phyloP scores from a whole-genome alignment of 2,797 vertebrate species.

The Strix occidentalis region DNA sequence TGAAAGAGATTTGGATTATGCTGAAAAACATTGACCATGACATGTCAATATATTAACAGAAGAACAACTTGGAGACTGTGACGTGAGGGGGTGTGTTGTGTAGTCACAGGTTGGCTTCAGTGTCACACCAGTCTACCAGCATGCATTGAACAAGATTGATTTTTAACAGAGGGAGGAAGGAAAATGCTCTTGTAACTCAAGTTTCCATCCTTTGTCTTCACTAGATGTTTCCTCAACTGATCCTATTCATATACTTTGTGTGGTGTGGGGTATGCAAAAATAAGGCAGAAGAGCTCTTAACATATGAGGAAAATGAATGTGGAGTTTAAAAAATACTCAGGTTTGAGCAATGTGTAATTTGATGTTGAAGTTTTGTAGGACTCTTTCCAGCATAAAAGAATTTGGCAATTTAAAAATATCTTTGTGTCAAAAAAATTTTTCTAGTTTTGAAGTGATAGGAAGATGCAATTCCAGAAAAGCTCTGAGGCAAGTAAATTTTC shows the following conservation, averaged over 20 bases:
- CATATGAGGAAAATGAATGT: background rate
- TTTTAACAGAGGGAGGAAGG: background rate
- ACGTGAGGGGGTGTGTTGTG: background rate
- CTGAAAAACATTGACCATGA: background rate
- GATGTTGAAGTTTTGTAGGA: background rate
- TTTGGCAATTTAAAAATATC: background rate
- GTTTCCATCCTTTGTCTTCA: background rate
- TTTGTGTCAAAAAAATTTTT: background rate
- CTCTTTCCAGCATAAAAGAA: background rate
- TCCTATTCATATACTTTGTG: background rate
- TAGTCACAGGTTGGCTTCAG: background rate
- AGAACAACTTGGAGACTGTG: background rate
- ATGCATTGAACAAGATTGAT: rapidly evolving
- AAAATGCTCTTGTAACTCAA: background rate
- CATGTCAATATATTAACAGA: rapidly evolving
- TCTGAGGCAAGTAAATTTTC: background rate
- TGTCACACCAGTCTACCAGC: background rate
- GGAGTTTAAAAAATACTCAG: background rate
- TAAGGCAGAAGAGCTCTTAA: background rate
- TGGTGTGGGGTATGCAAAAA: background rate
- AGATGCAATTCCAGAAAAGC: background rate
- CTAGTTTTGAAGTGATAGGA: background rate
- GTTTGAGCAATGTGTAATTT: rapidly evolving
- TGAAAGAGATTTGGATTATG: background rate
- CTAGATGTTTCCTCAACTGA: background rate